Base-by-base conservation (phyloP, 1,140 invertebrate species). In the Drosophila sucinea region DNA sequence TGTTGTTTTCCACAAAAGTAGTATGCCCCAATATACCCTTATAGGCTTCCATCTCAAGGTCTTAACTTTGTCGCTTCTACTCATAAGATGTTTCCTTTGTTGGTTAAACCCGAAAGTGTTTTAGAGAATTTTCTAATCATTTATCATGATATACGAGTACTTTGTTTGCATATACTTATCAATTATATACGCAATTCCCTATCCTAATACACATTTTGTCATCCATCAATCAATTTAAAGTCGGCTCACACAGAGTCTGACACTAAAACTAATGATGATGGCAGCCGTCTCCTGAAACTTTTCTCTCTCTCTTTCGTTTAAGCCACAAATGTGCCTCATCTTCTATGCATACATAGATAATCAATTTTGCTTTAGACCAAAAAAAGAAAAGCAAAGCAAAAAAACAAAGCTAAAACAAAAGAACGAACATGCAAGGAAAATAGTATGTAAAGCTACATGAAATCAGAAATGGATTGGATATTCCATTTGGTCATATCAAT, bases 151-250 rank as follows among this genome's bases (percentile, higher is more conserved):
- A 32, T 58, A 35, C 56, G 30, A 35, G 56, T 35, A 58, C 30
- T 35, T 58, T 58, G 33, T 58, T 32, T 51, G 44, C 44, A 51
- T 51, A 51, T 51, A 51, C 44, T 58, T 58, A 35, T 58, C 56
- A 35, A 35, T 58, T 57, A 23, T 32, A 35, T 61, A 44, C 27
- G 38, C 60, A 61, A 61, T 29, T 44, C 38, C 8, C 8, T 44
- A 55, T n/a, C 33, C 54, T 27, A 35, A 8, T 40, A 35, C 33
- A 57, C 56, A 58, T 40, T 60, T 32, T 27, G 60, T 61, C 57
- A 69, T 68, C 82, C 82, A 86, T 86, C 72, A 86, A 87, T 86
- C 82, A 87, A 79, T 79, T 75, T 63, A 75, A 72, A 75, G 66
- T 68, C 67, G 77, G 68, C 72, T 78, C 63, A 77, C 62, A 41